phyloP scores from a whole-genome alignment of 2,797 vertebrate genomes.

The Poecile montanus region DNA sequence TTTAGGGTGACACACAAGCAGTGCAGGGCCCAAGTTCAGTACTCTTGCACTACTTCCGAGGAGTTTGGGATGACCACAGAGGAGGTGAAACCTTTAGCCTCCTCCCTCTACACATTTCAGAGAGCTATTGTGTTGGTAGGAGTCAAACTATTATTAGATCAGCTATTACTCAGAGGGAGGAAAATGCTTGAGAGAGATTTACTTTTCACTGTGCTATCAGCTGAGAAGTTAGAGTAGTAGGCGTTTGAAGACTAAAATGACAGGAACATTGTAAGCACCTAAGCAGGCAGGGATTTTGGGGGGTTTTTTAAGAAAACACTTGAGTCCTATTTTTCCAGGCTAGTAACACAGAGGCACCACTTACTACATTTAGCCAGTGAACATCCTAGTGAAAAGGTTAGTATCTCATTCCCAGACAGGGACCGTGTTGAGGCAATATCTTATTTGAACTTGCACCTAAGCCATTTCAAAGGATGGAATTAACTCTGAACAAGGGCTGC shows the following conservation, averaged over 20 bases:
- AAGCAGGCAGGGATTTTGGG: neutral
- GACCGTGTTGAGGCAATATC: neutral
- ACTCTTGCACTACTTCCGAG: neutral
- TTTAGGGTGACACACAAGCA: neutral
- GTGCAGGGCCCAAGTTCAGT: neutral
- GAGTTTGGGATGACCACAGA: neutral
- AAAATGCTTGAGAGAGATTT: constrained; percentile 59
- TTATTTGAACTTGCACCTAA: neutral
- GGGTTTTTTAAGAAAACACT: neutral
- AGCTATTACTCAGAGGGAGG: constrained; percentile 50
- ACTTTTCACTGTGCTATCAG: constrained; percentile 51
- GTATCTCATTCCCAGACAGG: neutral
- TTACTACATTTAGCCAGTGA: neutral
- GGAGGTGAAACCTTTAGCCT: constrained; percentile 1
- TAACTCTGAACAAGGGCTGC: neutral
- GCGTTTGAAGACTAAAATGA: constrained; percentile 59
- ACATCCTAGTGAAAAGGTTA: neutral
- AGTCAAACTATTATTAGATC: constrained; percentile 64
- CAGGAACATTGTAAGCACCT: constrained; percentile 48
- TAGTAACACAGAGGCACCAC: neutral
- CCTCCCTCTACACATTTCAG: neutral
- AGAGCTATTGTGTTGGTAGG: constrained; percentile 9
- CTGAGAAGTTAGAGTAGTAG: constrained; percentile 42
- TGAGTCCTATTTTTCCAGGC: neutral
- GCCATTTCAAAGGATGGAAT: neutral